A percentile compares a stretch with the other conserved stretches of the same genome.
phyloP scores from a whole-genome alignment of 1,140 invertebrate genomes.

The Agrilus planipennis region DNA sequence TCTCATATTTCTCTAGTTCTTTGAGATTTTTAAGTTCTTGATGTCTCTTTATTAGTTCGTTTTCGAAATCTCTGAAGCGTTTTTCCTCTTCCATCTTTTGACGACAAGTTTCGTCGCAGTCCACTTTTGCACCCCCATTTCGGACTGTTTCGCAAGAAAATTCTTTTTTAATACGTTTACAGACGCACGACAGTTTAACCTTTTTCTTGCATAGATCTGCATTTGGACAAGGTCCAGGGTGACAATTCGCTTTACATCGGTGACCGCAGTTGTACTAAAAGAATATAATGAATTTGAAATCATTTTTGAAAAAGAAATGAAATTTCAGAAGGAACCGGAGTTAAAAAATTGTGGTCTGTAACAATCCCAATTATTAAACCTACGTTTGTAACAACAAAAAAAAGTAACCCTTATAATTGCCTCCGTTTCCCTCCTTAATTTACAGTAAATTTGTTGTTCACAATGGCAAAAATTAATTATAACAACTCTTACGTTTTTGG shows the following conservation, averaged over 20 bases:
- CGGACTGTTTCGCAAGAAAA: slow-evolving; percentile 54
- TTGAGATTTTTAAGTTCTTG: slow-evolving; percentile 53
- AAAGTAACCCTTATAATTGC: slow-evolving; percentile 6
- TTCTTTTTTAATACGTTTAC: slow-evolving; percentile 67
- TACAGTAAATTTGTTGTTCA: no score
- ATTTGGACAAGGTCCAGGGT: slow-evolving; percentile 58
- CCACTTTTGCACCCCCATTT: slow-evolving; percentile 37
- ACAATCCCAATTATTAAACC: no score
- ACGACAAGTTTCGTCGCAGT: slow-evolving; percentile 51
- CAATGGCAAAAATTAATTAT: slow-evolving; percentile 1
- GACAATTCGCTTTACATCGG: slow-evolving; percentile 63
- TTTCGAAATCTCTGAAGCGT: slow-evolving; percentile 38
- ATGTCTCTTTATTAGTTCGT: slow-evolving; percentile 40
- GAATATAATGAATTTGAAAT: no score
- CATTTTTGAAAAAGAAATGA: no score
- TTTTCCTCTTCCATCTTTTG: slow-evolving; percentile 42
- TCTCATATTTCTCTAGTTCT: slow-evolving; percentile 60
- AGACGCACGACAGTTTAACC: slow-evolving; percentile 65
- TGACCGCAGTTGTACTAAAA: slow-evolving; percentile 59
- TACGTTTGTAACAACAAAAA: no score
- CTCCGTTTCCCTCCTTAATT: slow-evolving; percentile 1
- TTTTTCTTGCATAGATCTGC: slow-evolving; percentile 63
- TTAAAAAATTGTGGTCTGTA: no score
- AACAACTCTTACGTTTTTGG: slow-evolving; percentile 60
- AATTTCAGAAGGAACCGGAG: no score